These are phyloP conservation scores for Acanthisitta chloris DNA, from an alignment of 2,113 vertebrate genomes.

Conservation along the genomic window DNA sequence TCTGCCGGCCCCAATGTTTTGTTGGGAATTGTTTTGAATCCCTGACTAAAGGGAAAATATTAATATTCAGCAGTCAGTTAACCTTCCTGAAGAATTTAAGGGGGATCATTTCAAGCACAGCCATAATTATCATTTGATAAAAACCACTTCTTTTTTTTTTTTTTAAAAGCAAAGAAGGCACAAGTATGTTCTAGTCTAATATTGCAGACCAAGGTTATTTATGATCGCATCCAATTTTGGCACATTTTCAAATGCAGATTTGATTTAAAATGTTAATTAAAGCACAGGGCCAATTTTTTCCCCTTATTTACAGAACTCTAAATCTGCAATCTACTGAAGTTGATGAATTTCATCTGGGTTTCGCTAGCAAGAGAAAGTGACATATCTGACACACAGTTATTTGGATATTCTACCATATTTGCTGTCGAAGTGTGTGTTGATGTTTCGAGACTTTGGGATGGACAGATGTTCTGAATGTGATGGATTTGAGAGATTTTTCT, in stretches of 20 bases:
- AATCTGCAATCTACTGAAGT: slow-evolving; percentile 34
- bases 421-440: slow-evolving; percentile 15
- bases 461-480: slow-evolving; percentile 44
- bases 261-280: slow-evolving; percentile 71
- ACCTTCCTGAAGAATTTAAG: slow-evolving; percentile 43
- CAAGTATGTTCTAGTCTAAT: slow-evolving; percentile 26
- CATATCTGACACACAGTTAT: slow-evolving; percentile 40
- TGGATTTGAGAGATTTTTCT: background rate
- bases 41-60: slow-evolving; percentile 32
- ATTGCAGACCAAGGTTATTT: slow-evolving; percentile 57
- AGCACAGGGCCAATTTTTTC: slow-evolving; percentile 34
- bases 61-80: slow-evolving; percentile 44
- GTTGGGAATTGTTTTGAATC: background rate
- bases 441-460: slow-evolving; percentile 10
- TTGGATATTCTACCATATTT: slow-evolving; percentile 36
- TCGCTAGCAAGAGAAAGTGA: slow-evolving; percentile 29
- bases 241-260: slow-evolving; percentile 58
- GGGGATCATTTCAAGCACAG: background rate
- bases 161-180: slow-evolving; percentile 1
- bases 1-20: background rate
- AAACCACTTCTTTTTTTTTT: background rate
- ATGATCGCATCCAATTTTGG: slow-evolving; percentile 45
- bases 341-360: slow-evolving; percentile 61
- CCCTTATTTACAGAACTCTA: slow-evolving; percentile 53
- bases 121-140: slow-evolving; percentile 4